phyloP scores from a whole-genome alignment of 2,888 invertebrate species.

The Scaptomyza reducta region DNA sequence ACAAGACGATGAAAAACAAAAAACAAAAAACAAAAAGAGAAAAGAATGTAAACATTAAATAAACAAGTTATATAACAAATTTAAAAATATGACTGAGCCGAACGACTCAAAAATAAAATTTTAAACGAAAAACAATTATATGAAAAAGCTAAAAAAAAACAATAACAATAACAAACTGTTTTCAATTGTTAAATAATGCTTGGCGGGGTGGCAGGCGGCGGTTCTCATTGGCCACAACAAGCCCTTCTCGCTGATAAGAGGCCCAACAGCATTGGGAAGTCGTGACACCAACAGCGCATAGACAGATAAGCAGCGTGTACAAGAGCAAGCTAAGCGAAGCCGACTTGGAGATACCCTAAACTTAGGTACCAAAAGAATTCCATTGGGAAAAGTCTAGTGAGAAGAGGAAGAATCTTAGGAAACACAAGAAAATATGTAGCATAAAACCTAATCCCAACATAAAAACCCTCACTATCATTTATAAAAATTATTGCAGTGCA shows the following conservation, averaged over 20 bases:
- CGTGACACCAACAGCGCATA: neutral
- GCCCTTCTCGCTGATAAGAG: neutral
- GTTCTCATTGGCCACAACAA: too few relatives aligned
- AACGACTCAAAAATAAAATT: slow-evolving; percentile 81
- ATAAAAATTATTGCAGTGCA: too few relatives aligned
- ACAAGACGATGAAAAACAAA: slow-evolving; percentile 2
- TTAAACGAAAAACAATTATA: slow-evolving; percentile 65
- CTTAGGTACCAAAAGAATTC: too few relatives aligned
- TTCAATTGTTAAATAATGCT: too few relatives aligned
- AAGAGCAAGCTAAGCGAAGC: too few relatives aligned
- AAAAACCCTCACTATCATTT: too few relatives aligned
- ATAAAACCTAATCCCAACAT: too few relatives aligned
- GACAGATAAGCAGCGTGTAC: neutral
- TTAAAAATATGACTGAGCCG: slow-evolving; percentile 82
- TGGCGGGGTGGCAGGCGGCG: too few relatives aligned
- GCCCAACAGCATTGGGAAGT: neutral
- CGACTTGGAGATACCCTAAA: neutral
- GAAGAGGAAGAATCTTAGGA: too few relatives aligned
- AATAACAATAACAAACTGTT: neutral
- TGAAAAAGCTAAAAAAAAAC: slow-evolving; percentile 28
- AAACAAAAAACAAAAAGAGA: slow-evolving; percentile 8
- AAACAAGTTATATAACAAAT: slow-evolving; percentile 59
- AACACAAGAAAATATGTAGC: too few relatives aligned
- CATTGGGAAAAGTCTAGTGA: too few relatives aligned
- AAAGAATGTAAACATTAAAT: slow-evolving; percentile 41